phyloP scores from a whole-genome alignment of 2,888 invertebrate genomes.

The Sabatieria punctata region DNA sequence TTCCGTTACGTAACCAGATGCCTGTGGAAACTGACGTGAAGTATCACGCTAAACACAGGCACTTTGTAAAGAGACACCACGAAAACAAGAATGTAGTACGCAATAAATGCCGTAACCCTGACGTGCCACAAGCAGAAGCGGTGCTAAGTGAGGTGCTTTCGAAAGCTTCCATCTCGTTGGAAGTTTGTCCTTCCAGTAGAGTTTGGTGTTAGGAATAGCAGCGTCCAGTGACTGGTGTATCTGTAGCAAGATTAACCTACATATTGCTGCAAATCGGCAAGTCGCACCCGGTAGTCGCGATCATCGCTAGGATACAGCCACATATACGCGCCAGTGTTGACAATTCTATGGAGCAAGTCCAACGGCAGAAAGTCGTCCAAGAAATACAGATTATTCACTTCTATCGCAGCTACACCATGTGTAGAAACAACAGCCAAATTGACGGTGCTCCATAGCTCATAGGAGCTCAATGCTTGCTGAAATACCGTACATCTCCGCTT shows the following conservation, averaged over 20 bases:
- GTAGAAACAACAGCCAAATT: not conserved
- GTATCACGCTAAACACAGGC: too few relatives aligned
- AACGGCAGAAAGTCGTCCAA: not conserved
- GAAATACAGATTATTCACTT: not conserved
- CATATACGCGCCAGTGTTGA: not conserved
- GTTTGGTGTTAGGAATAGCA: not conserved
- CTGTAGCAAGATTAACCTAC: too few relatives aligned
- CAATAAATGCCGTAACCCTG: not conserved
- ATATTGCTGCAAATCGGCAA: not conserved
- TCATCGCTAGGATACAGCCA: not conserved
- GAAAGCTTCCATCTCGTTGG: not conserved
- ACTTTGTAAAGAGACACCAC: not conserved
- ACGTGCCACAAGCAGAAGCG: not conserved
- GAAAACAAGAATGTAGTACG: too few relatives aligned
- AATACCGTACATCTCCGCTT: too few relatives aligned
- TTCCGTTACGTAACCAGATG: too few relatives aligned
- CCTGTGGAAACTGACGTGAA: too few relatives aligned
- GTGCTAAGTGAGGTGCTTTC: not conserved
- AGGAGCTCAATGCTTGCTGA: not conserved
- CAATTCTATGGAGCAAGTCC: not conserved
- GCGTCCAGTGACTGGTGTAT: too few relatives aligned
- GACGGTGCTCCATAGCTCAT: not conserved
- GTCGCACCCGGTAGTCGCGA: not conserved
- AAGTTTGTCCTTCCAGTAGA: not conserved
- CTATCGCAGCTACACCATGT: not conserved